Conservation (phyloP, 2,888 invertebrate species). For the Habroteleia sp. region DNA sequence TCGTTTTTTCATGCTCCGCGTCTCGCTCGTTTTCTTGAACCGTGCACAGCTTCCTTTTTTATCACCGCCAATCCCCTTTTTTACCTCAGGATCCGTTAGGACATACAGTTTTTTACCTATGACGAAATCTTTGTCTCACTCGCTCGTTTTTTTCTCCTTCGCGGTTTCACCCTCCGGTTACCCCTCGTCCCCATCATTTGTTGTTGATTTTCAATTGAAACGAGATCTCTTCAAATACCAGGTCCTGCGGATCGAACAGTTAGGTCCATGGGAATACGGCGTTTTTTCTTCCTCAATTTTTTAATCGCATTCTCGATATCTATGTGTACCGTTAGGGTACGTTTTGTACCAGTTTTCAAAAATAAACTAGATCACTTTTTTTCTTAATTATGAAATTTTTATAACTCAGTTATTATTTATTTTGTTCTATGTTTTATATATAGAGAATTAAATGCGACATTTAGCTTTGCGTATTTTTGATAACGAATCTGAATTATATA, state of each 20-base stretch:
- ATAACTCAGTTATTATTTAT: no score
- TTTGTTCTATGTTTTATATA: no score
- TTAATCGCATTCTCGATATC: constrained; percentile 36
- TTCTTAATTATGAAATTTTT: no score
- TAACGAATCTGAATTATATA: no score
- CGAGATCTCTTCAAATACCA: constrained; percentile 79
- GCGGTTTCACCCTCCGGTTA: constrained; percentile 51
- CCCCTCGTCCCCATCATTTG: constrained; percentile 60
- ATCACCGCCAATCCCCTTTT: constrained; percentile 61
- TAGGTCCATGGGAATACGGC: constrained; percentile 76
- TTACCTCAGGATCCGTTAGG: constrained; percentile 78
- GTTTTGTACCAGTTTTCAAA: no score
- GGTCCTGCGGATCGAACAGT: constrained; percentile 73
- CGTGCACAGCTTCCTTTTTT: constrained; percentile 65
- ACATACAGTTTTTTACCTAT: constrained; percentile 71
- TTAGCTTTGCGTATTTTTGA: no score
- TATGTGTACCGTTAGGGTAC: constrained; percentile 5
- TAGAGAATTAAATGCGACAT: no score
- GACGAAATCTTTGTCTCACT: constrained; percentile 69
- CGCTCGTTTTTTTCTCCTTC: constrained; percentile 61
- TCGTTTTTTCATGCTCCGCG: constrained; percentile 38
- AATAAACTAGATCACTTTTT: neutral
- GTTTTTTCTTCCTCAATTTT: constrained; percentile 65
- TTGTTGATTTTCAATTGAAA: constrained; percentile 80
- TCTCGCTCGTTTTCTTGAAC: constrained; percentile 41